These are phyloP conservation scores for Magallana gigas DNA, from an alignment of 1,140 invertebrate species.

Conservation along the genomic window DNA sequence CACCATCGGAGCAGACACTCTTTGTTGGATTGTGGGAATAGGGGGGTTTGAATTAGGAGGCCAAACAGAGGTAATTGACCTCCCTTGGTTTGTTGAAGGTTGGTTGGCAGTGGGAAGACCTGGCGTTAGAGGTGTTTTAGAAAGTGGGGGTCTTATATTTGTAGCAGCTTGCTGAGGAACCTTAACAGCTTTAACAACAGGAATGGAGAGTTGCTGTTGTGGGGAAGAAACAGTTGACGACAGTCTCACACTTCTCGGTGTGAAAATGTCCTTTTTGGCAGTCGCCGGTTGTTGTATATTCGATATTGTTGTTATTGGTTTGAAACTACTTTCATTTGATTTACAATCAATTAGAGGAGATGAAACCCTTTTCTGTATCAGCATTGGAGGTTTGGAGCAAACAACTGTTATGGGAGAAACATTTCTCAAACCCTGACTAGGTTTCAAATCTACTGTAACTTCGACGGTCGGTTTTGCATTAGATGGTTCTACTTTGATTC, in stretches of 20 bases:
- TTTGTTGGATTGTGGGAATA: neutral
- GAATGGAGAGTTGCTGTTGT: neutral
- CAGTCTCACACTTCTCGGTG: neutral
- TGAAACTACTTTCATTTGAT: neutral
- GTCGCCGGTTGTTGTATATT: neutral
- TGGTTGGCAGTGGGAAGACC: neutral
- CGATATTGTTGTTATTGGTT: neutral
- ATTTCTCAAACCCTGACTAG: neutral
- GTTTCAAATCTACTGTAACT: neutral
- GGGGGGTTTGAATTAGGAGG: neutral
- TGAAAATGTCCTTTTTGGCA: neutral
- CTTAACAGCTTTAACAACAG: neutral
- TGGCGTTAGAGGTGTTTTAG: neutral
- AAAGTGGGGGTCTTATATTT: neutral
- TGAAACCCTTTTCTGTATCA: neutral
- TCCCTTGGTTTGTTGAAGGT: no score
- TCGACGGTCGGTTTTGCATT: no score
- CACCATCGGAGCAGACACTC: neutral
- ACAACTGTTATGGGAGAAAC: neutral
- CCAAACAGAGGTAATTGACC: neutral
- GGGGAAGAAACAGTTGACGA: neutral
- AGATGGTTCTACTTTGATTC: no score
- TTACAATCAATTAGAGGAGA: neutral
- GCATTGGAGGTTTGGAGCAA: neutral
- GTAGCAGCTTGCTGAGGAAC: neutral